phyloP scores from a whole-genome alignment of 2,113 vertebrate genomes.

The Lucifuga dentata region DNA sequence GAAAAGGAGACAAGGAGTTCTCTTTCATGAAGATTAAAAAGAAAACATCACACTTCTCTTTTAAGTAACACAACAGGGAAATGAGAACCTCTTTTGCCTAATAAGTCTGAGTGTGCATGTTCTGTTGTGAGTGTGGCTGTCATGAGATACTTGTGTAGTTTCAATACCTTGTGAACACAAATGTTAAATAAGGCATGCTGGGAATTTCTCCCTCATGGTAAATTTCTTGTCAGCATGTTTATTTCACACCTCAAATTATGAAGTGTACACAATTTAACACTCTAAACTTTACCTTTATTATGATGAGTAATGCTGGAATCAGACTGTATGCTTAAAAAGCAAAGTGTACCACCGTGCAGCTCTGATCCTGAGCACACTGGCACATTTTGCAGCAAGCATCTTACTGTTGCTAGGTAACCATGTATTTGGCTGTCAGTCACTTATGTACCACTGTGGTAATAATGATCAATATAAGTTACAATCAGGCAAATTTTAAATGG shows the following conservation, averaged over 20 bases:
- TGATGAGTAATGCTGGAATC: conserved; percentile 7
- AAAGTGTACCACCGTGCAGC: too few species aligned
- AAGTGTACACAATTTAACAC: conserved; percentile 10
- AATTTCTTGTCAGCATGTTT: conserved; percentile 10
- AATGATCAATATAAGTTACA: too few species aligned
- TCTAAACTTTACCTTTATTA: conserved; percentile 1
- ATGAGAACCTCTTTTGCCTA: neutral
- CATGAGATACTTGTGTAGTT: conserved; percentile 30
- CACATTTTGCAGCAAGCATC: too few species aligned
- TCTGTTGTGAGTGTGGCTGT: conserved; percentile 17
- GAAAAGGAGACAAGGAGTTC: too few species aligned
- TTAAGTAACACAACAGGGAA: neutral
- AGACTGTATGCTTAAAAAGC: too few species aligned
- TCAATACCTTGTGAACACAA: neutral
- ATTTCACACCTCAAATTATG: conserved; percentile 2
- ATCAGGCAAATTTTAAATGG: too few species aligned
- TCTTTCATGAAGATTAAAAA: too few species aligned
- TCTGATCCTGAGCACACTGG: too few species aligned
- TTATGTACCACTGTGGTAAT: too few species aligned
- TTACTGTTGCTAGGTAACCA: too few species aligned
- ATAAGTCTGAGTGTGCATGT: neutral
- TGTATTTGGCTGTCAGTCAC: too few species aligned
- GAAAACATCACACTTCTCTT: too few species aligned
- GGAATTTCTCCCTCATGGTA: conserved; percentile 5
- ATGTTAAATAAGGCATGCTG: conserved; percentile 7